Conservation (phyloP, 2,797 vertebrate species). For the Tachyglossus aculeatus region DNA sequence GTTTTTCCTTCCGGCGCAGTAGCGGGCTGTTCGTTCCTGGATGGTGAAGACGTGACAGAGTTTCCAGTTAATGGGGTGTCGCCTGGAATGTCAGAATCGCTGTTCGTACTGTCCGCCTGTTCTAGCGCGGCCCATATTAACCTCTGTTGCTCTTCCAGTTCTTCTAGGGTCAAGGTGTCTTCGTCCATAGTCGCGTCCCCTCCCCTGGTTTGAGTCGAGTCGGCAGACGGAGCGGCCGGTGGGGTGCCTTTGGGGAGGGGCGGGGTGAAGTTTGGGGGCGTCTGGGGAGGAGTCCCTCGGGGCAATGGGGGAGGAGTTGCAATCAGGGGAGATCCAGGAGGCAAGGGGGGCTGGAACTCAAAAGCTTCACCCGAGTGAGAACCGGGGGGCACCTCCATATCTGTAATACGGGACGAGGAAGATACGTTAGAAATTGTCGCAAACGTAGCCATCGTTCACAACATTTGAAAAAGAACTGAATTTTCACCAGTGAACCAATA, state of each 20-base stretch:
- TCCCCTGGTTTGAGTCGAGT: constrained; percentile 62
- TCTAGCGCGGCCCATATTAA: constrained; percentile 91
- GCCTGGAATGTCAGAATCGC: constrained; percentile 83
- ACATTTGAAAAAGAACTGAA: background rate
- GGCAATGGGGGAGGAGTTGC: constrained; percentile 86
- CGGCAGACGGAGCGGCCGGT: constrained; percentile 74
- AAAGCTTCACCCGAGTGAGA: constrained; percentile 70
- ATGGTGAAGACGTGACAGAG: constrained; percentile 81
- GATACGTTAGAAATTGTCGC: background rate
- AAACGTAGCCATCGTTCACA: background rate
- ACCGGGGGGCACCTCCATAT: constrained; percentile 57
- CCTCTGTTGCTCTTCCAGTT: constrained; percentile 95
- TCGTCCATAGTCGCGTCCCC: constrained; percentile 77
- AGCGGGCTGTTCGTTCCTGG: constrained; percentile 71
- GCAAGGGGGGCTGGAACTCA: constrained; percentile 87
- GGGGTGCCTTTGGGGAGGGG: constrained; percentile 86
- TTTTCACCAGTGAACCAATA: background rate
- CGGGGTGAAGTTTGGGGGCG: constrained; percentile 67
- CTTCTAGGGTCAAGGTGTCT: constrained; percentile 90
- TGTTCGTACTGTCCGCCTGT: constrained; percentile 86
- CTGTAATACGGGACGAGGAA: constrained; percentile 52
- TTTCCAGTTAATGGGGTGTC: constrained; percentile 84
- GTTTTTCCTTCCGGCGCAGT: constrained; percentile 41
- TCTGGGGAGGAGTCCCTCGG: constrained; percentile 84
- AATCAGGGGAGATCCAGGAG: constrained; percentile 80